A percentile compares a stretch with the other conserved stretches of the same genome.
These are phyloP conservation scores for Pogonomyrmex barbatus DNA, from an alignment of 1,140 invertebrate species.

Conservation along the genomic window DNA sequence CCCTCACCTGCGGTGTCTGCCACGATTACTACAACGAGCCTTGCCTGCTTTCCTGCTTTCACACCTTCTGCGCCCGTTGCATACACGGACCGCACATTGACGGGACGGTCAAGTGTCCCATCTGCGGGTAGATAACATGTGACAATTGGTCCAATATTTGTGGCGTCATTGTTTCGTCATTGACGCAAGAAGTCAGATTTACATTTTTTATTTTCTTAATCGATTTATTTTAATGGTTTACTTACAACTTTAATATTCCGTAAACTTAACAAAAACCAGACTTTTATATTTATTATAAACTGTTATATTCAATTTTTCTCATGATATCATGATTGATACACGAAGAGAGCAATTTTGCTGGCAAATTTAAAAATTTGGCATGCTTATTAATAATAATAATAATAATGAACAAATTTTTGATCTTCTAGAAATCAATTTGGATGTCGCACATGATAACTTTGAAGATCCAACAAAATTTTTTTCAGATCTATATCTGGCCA, in stretches of 20 bases:
- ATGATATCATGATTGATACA: background rate
- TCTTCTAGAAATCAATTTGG: too few relatives aligned
- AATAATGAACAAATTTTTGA: too few relatives aligned
- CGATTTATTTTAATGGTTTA: background rate
- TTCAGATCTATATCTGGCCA: too few relatives aligned
- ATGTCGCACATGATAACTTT: too few relatives aligned
- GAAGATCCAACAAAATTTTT: too few relatives aligned
- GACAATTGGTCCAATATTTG: background rate
- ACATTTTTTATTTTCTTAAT: background rate
- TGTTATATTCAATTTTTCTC: background rate
- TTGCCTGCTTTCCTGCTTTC: constrained; percentile 89
- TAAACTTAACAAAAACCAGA: background rate
- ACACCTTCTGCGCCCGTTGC: constrained; percentile 90
- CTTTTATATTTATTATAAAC: background rate
- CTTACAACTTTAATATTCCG: background rate
- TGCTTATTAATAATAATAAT: too few relatives aligned
- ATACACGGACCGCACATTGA: constrained; percentile 88
- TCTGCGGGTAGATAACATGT: constrained; percentile 88
- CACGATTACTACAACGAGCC: constrained; percentile 90
- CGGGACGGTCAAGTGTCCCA: constrained; percentile 88
- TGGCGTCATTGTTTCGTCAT: background rate
- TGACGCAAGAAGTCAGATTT: background rate
- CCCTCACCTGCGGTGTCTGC: constrained; percentile 89
- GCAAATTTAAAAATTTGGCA: too few relatives aligned
- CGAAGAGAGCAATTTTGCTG: too few relatives aligned